Percentiles rank a stretch among this genome's conserved stretches.
phyloP scores from a whole-genome alignment of 2,797 vertebrate genomes.

The Thamnophis elegans region DNA sequence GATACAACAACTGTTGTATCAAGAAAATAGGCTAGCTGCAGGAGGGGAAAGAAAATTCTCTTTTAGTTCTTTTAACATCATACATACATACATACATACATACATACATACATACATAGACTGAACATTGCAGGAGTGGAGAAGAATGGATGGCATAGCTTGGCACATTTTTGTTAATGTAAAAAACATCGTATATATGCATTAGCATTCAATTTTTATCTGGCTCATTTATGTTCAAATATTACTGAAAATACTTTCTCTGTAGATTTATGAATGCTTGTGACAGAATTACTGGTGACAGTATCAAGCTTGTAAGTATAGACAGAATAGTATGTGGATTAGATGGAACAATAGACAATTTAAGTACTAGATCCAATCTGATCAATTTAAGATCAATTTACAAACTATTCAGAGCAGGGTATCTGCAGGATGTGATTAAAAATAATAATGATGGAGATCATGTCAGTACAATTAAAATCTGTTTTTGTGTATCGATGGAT shows the following conservation, averaged over 20 bases:
- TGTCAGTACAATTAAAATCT: background rate
- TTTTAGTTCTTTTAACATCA: background rate
- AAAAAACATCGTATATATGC: background rate
- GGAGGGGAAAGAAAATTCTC: no score
- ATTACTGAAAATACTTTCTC: background rate
- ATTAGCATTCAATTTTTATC: background rate
- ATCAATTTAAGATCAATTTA: background rate
- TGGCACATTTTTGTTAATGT: no score
- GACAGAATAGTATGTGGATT: background rate
- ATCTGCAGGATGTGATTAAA: background rate
- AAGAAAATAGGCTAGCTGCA: background rate
- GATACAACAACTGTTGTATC: background rate
- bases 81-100: no score
- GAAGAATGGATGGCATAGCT: background rate
- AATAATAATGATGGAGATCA: background rate
- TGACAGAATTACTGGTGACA: background rate
- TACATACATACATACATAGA: no score
- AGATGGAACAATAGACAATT: background rate
- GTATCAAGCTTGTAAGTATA: background rate
- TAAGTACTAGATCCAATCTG: background rate
- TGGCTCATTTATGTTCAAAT: background rate
- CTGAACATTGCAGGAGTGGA: background rate
- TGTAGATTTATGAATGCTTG: background rate
- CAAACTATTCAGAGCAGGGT: background rate
- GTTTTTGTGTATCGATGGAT: background rate